Evolutionary conservation across 2,797 vertebrate genomes (phyloP), one percentile per base, ranked within the genome.

Genomic region (Sebastes matsubarae): DNA sequence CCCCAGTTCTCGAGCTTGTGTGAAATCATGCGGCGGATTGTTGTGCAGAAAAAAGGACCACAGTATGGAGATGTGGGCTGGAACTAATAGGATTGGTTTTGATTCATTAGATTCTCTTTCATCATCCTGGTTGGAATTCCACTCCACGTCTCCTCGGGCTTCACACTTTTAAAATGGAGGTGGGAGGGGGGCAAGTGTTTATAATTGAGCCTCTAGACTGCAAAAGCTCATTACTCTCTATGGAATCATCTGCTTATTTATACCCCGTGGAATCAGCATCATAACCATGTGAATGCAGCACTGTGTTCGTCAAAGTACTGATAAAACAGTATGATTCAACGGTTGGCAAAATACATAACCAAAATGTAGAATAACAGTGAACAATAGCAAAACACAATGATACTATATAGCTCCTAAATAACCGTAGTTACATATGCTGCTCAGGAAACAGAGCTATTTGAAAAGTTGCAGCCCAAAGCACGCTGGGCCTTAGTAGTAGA

Each of bases 1-100:
- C 86, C 30, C 68, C 83, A 42, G 81, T 87, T 93, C 88, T 93
- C 88, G 88, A 90, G 92, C 88, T 91, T 88, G 86, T 89, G 91
- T 91, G 93, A 94, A 93, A 94, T 93, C 93, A 83, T 89, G 91
- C 82, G n/a, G 81, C 74, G 86, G 93, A 92, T 94, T 93, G 90
- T 90, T 82, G 77, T 87, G 87, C 88, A 88, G 92, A 91, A 91
- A 89, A 82, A 82, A 88, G 83, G 89, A 86, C 90, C 93, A 88
- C 92, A 91, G 94, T 95, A 93, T 94, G 92, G 94, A 94, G 91
- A 96, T 95, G 93, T 95, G 95, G 95, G 95, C 96, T 74, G 95
- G 94, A 97, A 97, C 96, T 97, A 97, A 97, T 96, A 96, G 96
- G 97, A 97, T 97, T 96, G 96, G 95, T 96, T 96, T 96, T 96